Evolutionary conservation across 53 echinoderm and acorn worm species (phyloP), one percentile per base, ranked within the genome.

Genomic region (Hippasteria phrygiana): DNA sequence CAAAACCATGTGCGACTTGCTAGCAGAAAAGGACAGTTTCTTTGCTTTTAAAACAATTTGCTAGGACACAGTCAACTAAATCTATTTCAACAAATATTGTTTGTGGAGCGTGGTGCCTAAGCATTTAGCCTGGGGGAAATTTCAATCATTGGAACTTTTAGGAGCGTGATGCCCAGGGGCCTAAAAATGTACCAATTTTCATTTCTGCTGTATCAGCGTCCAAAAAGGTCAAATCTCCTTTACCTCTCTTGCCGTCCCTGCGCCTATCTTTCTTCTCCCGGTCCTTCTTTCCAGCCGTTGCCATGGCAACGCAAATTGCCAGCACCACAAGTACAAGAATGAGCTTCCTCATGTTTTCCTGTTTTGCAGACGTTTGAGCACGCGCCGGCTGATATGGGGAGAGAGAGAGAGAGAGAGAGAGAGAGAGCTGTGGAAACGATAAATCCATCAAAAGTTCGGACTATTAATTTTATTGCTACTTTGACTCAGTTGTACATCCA

Each of bases 271-370:
- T 85, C 37, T 71, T 46, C n/a, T 45, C 39, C 53, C 71, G 45
- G 51, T 71, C 71, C 37, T 71, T 85, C 51, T 53, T 85, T 7
- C 70, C 85, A 46, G 70, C 85, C 50, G 71, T 85, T 47, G 34
- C 85, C 85, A 85, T 70, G 85, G 69, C 85, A 70, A 85, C 85
- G 85, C 85, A 85, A 85, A 85, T 85, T 53, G 71, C 50, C 24
- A 85, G 31, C 1, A 85, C 50, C 85, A 85, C 51, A 27, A 67
- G 48, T 36, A 85, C 10, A 5, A 85, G 34, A 13, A 85, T 9
- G 0, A 85, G 16, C 67, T 85, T 85, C 85, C 85, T 50, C 85
- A 85, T 85, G 22, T 43, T 71, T 35, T 82, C 82, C 82, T 65
- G 82, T 29, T 63, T 43, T 67, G 34, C 33, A 67, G 10, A 32